These are phyloP conservation scores for Drosophila rubida DNA, from an alignment of 2,888 invertebrate species.

Conservation along the genomic window DNA sequence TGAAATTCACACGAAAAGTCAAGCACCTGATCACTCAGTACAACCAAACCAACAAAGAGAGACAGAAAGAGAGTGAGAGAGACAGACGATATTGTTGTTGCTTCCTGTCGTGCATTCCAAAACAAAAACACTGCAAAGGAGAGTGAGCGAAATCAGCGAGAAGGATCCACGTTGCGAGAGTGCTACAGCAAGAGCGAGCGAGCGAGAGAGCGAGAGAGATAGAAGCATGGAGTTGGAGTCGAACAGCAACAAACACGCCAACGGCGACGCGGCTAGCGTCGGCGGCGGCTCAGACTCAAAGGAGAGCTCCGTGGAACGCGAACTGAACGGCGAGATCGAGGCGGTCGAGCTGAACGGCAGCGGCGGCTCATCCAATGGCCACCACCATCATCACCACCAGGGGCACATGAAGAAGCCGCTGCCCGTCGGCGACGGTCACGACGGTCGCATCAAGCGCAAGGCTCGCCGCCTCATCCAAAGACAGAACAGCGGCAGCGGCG, in stretches of 20 bases:
- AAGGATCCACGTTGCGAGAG: neutral
- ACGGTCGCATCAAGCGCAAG: slow-evolving; percentile 82
- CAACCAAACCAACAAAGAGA: slow-evolving; percentile 42
- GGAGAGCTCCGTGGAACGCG: slow-evolving; percentile 83
- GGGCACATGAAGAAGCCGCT: slow-evolving; percentile 83
- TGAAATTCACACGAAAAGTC: slow-evolving; percentile 18
- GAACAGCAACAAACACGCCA: slow-evolving; percentile 62
- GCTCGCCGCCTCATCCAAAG: slow-evolving; percentile 83
- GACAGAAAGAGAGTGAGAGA: neutral
- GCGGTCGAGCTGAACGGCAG: slow-evolving; percentile 78
- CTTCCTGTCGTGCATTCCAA: slow-evolving; percentile 28
- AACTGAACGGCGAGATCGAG: slow-evolving; percentile 81
- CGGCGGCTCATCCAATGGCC: slow-evolving; percentile 50
- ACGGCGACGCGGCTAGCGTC: slow-evolving; percentile 34
- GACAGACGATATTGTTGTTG: neutral
- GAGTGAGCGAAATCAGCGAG: slow-evolving; percentile 16
- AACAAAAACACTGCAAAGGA: neutral
- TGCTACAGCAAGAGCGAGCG: neutral
- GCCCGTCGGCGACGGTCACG: slow-evolving; percentile 76
- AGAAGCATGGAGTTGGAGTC: slow-evolving; percentile 71
- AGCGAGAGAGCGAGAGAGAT: neutral
- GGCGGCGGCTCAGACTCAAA: slow-evolving; percentile 74
- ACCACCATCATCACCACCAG: slow-evolving; percentile 31
- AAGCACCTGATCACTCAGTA: slow-evolving; percentile 74
- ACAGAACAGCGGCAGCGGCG: slow-evolving; percentile 83